These are phyloP conservation scores for Gymnoscelis rufifasciata DNA, from an alignment of 2,888 invertebrate species.

Conservation along the genomic window DNA sequence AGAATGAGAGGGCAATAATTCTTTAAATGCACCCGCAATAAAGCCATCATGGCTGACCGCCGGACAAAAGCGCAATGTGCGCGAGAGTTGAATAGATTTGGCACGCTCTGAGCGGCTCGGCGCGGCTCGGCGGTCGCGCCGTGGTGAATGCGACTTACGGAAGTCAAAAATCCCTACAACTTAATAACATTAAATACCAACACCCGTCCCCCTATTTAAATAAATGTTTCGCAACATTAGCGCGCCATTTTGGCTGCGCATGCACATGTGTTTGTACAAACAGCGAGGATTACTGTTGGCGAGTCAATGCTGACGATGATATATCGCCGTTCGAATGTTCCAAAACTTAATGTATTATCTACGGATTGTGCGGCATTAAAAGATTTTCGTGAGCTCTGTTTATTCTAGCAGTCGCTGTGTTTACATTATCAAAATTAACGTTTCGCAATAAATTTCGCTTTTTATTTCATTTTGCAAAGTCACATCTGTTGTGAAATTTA, in stretches of 20 bases:
- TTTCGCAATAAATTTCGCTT: constrained; percentile 14
- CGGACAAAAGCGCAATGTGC: constrained; percentile 45
- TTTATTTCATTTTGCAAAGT: constrained; percentile 15
- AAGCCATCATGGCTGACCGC: constrained; percentile 62
- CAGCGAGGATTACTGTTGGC: constrained; percentile 61
- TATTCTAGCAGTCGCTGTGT: constrained; percentile 19
- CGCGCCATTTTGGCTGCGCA: constrained; percentile 61
- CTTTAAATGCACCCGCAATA: constrained; percentile 67
- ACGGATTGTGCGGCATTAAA: constrained; percentile 13
- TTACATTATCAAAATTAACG: constrained; percentile 14
- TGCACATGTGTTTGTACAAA: constrained; percentile 45
- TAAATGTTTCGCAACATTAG: constrained; percentile 69
- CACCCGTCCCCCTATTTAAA: constrained; percentile 68
- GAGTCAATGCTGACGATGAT: constrained; percentile 62
- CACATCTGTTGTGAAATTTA: constrained; percentile 5
- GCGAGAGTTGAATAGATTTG: constrained; percentile 49
- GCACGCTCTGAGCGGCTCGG: constrained; percentile 53
- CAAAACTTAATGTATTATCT: constrained; percentile 22
- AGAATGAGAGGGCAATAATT: constrained; percentile 60
- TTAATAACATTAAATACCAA: constrained; percentile 70
- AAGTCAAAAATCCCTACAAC: constrained; percentile 69
- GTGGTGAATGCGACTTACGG: constrained; percentile 62
- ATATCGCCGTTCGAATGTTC: constrained; percentile 43
- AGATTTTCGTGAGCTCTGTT: constrained; percentile 17
- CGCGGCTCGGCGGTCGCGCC: constrained; percentile 44